phyloP scores from a whole-genome alignment of 2,113 vertebrate species.

The Macrotis lagotis region DNA sequence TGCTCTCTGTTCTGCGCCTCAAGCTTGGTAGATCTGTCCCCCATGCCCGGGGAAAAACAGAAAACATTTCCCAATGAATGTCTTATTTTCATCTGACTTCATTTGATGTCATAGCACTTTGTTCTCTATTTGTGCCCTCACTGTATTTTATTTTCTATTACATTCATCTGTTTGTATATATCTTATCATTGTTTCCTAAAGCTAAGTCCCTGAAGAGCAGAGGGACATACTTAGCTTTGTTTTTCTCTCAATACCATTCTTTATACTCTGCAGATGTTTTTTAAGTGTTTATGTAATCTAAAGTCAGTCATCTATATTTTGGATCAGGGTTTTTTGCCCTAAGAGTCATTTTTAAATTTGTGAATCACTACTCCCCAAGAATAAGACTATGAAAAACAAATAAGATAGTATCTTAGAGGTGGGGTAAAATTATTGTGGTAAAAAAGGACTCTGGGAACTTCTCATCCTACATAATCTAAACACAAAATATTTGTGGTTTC shows the following conservation, averaged over 20 bases:
- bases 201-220: background rate
- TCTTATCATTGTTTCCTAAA: background rate
- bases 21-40: conserved; percentile 89
- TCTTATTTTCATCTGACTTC: accelerated
- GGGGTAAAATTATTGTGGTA: background rate
- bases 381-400: background rate
- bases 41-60: conserved; percentile 16
- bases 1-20: conserved; percentile 91
- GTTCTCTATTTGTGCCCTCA: background rate
- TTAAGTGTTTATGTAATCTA: background rate
- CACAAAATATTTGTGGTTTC: background rate
- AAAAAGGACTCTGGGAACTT: background rate
- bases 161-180: background rate
- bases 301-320: background rate
- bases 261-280: background rate
- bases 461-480: background rate
- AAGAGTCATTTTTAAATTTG: background rate
- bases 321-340: background rate
- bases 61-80: background rate
- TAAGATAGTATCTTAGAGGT: background rate
- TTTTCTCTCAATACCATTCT: background rate
- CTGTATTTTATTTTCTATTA: background rate
- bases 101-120: background rate
- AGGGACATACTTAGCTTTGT: background rate
- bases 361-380: background rate